A percentile compares a stretch with the other conserved stretches of the same genome.
Evolutionary conservation across 2,888 invertebrate species (phyloP).

Genomic region (Dryadula phaetusa): DNA sequence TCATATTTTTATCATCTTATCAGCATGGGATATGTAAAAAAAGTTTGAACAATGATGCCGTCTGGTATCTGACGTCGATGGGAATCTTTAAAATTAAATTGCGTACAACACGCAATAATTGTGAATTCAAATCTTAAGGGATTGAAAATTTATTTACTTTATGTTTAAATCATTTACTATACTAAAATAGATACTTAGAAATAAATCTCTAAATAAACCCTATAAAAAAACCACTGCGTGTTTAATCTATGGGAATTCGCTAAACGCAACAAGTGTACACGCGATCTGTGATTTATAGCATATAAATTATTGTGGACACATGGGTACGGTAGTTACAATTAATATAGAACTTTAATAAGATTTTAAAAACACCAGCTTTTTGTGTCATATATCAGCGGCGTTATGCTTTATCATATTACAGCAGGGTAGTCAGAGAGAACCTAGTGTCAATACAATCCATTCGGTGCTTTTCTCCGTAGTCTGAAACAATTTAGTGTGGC

Average conservation of each 20-base stretch:
- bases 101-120: slow-evolving; percentile 11
- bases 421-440: too few relatives aligned
- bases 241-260: slow-evolving; percentile 38
- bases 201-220: too few relatives aligned
- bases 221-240: neutral
- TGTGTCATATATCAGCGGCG: too few relatives aligned
- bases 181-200: too few relatives aligned
- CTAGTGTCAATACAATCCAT: too few relatives aligned
- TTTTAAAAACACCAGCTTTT: too few relatives aligned
- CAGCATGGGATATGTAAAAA: slow-evolving; percentile 17
- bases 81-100: slow-evolving; percentile 13
- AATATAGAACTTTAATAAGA: too few relatives aligned
- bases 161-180: too few relatives aligned
- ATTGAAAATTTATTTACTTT: too few relatives aligned
- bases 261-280: slow-evolving; percentile 45
- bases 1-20: slow-evolving; percentile 8
- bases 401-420: neutral
- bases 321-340: slow-evolving; percentile 39
- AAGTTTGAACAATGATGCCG: slow-evolving; percentile 11
- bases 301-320: slow-evolving; percentile 29
- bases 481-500: too few relatives aligned
- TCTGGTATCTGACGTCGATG: neutral
- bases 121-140: neutral
- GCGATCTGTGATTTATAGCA: slow-evolving; percentile 45
- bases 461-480: too few relatives aligned